A percentile compares a stretch with the other conserved stretches of the same genome.
These are phyloP conservation scores for Pherbina coryleti DNA, from an alignment of 2,888 invertebrate genomes.

Conservation along the genomic window DNA sequence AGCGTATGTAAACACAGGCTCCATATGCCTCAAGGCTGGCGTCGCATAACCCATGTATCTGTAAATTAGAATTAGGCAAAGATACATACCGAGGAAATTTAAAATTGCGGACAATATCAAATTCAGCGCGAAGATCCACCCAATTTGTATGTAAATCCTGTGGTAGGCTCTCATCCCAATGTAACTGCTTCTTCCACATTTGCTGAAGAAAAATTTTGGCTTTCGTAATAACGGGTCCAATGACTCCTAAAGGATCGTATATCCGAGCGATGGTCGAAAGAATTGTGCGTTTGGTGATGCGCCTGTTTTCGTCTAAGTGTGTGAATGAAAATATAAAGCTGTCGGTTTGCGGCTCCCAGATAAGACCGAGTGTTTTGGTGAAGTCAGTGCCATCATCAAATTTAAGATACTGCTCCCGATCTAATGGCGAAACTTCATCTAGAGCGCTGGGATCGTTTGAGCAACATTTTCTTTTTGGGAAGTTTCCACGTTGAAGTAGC, in stretches of 20 bases:
- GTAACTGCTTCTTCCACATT: conserved; percentile 34
- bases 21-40: conserved; percentile 39
- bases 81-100: conserved; percentile 33
- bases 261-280: conserved; percentile 37
- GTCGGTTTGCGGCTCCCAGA: conserved; percentile 40
- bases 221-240: conserved; percentile 41
- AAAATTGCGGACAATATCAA: neutral
- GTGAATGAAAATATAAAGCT: conserved; percentile 37
- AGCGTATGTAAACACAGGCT: conserved; percentile 34
- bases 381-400: conserved; percentile 43
- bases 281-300: conserved; percentile 35
- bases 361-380: conserved; percentile 42
- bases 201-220: conserved; percentile 42
- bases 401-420: conserved; percentile 33
- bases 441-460: neutral
- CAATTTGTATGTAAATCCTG: conserved; percentile 28
- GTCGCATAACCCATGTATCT: conserved; percentile 42
- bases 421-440: neutral
- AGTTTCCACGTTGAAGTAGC: conserved; percentile 39
- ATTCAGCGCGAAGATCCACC: neutral
- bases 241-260: conserved; percentile 42
- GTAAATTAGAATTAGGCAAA: neutral
- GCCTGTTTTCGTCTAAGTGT: neutral
- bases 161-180: conserved; percentile 41
- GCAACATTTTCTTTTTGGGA: conserved; percentile 33